These are phyloP conservation scores for Tachystola acroxantha DNA, from an alignment of 2,888 invertebrate genomes.

Conservation along the genomic window DNA sequence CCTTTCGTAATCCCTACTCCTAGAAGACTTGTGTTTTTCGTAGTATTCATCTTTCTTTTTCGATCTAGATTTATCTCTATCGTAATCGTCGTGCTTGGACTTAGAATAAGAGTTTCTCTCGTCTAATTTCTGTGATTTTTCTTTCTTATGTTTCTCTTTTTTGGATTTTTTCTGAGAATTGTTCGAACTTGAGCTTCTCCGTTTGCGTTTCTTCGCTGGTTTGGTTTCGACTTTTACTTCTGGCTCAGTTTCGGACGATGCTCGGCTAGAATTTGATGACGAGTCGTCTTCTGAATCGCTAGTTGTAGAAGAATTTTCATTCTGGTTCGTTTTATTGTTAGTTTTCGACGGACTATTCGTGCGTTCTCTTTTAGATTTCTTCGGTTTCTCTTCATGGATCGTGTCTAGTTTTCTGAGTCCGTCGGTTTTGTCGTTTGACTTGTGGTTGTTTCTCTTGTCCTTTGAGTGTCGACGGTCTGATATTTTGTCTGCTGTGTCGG, in stretches of 20 bases:
- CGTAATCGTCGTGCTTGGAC: slow-evolving; percentile 47
- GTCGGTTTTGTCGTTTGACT: slow-evolving; percentile 48
- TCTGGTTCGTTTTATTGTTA: slow-evolving; percentile 39
- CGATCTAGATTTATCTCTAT: slow-evolving; percentile 40
- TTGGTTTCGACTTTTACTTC: slow-evolving; percentile 36
- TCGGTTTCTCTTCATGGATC: slow-evolving; percentile 51
- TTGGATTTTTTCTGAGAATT: slow-evolving; percentile 50
- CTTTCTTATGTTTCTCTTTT: slow-evolving; percentile 40
- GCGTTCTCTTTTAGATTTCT: slow-evolving; percentile 43
- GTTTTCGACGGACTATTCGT: slow-evolving; percentile 51
- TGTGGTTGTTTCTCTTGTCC: slow-evolving; percentile 52
- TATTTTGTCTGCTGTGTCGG: slow-evolving; percentile 56
- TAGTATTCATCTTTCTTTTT: slow-evolving; percentile 47
- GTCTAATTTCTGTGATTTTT: slow-evolving; percentile 35
- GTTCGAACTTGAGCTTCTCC: slow-evolving; percentile 46
- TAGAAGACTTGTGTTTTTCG: slow-evolving; percentile 48
- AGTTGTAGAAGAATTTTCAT: slow-evolving; percentile 54
- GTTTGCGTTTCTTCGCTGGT: slow-evolving; percentile 54
- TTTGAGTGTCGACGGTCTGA: slow-evolving; percentile 47
- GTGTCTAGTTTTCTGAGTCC: slow-evolving; percentile 45
- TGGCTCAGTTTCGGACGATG: slow-evolving; percentile 43
- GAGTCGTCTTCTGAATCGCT: slow-evolving; percentile 61
- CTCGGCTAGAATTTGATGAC: slow-evolving; percentile 38
- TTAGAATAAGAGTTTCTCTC: slow-evolving; percentile 40
- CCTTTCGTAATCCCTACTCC: slow-evolving; percentile 48